A percentile compares a stretch with the other conserved stretches of the same genome.
phyloP scores from a whole-genome alignment of 1,140 invertebrate species.

The Leptonema lineaticorne region DNA sequence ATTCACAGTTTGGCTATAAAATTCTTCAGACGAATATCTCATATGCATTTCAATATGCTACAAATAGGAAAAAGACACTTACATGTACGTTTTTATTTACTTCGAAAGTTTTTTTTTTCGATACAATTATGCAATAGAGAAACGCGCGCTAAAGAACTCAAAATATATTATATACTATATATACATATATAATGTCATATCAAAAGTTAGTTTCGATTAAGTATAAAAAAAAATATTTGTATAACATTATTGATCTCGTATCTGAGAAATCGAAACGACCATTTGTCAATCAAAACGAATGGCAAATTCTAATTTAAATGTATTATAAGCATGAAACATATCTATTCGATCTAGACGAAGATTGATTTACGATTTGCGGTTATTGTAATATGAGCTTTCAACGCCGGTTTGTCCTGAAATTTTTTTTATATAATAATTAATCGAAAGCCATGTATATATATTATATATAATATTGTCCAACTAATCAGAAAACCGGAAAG shows the following conservation, averaged over 20 bases:
- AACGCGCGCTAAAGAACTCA: no score
- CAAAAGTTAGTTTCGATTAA: no score
- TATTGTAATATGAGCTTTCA: no score
- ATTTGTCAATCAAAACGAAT: slow-evolving; percentile 9
- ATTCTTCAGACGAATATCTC: slow-evolving; percentile 1
- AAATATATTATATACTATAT: no score
- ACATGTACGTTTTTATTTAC: background rate
- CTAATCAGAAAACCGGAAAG: no score
- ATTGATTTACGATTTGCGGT: no score
- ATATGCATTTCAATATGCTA: background rate
- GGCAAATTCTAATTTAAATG: background rate
- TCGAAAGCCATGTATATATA: no score
- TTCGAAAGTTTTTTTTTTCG: background rate
- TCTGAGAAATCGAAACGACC: background rate
- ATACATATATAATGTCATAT: no score
- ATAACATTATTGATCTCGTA: background rate
- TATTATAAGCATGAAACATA: background rate
- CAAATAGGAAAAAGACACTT: no score
- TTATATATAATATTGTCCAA: no score
- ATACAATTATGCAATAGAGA: background rate
- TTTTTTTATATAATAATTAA: no score
- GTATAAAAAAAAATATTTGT: background rate
- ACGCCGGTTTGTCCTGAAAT: background rate
- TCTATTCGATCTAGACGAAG: no score
- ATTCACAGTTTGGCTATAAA: slow-evolving; percentile 1